These are phyloP conservation scores for Gymnopithys bicolor DNA, from an alignment of 2,797 vertebrate genomes.

Conservation along the genomic window DNA sequence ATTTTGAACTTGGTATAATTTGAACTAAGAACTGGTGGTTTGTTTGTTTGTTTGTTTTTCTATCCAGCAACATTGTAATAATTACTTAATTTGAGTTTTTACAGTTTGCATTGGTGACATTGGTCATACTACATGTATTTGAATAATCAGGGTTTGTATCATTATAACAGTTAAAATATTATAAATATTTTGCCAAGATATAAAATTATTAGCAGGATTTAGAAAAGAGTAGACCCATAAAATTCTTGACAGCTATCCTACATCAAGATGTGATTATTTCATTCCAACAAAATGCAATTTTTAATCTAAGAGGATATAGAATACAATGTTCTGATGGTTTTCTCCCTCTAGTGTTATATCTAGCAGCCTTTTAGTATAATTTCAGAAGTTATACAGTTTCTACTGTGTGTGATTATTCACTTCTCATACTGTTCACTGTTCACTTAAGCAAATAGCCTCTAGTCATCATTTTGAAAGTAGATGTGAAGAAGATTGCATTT, in stretches of 20 bases:
- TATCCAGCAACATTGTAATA: not conserved
- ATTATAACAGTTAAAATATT: not conserved
- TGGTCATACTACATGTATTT: not conserved
- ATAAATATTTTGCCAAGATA: not conserved
- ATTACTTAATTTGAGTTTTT: not conserved
- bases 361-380: not conserved
- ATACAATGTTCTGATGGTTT: not conserved
- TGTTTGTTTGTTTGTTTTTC: not conserved
- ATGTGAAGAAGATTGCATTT: not conserved
- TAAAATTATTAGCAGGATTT: not conserved
- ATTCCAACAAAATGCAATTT: not conserved
- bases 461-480: constrained; percentile 18
- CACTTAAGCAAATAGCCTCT: constrained; percentile 48
- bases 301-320: not conserved
- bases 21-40: not conserved
- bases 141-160: not conserved
- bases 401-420: constrained; percentile 36
- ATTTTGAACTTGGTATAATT: not conserved
- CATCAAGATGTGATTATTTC: not conserved
- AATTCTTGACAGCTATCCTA: not conserved
- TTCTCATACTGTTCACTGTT: constrained; percentile 9
- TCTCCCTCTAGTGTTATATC: not conserved
- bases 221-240: not conserved
- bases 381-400: not conserved
- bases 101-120: rapidly evolving